Evolutionary conservation across 2,113 vertebrate species (phyloP), one percentile per base, ranked within the genome.

Genomic region (Conger conger): DNA sequence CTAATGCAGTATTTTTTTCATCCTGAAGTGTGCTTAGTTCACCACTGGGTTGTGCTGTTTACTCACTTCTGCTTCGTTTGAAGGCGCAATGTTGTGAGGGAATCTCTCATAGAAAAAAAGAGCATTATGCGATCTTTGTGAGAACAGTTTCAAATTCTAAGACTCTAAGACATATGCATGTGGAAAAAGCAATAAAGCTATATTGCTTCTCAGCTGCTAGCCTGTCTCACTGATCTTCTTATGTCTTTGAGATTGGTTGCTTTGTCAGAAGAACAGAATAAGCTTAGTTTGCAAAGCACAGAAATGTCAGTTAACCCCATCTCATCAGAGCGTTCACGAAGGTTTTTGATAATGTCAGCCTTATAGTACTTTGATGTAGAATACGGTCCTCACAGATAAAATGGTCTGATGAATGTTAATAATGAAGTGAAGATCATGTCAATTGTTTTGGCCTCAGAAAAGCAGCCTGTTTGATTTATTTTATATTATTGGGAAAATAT

Each of bases 11-110:
- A 50, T 13, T 13, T 8, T 50, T 50, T 63, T 3, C 27, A 7
- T 7, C 0, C 20, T 27, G 57, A 27, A 20, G 4, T 63, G 18
- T 23, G 17, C 57, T 63, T 73, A 6, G 27, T 13, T 73, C 68
- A 73, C 68, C 68, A 73, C 68, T 11, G 68, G 68, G 68, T 73
- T 73, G 68, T 73, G 68, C 68, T 73, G 68, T 73, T n/a, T n/a
- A 73, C 2, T 73, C n/a, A 33, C 5, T 73, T 33, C 68, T 73
- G 68, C 68, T 73, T 33, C 33, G 68, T 33, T 33, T 73, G n/a
- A n/a, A 13, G n/a, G 27, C 7, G 33, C 13, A 2, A 27, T 11
- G 1, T 73, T 73, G 68, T 6, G 68, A 73, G 5, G n/a, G n/a
- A n/a, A 8, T 50, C 45, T 15, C 45, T 27, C 23, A 20, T 23